Evolutionary conservation across 2,797 vertebrate species (phyloP), one percentile per base, ranked within the genome.

Genomic region (Sphenodon punctatus): DNA sequence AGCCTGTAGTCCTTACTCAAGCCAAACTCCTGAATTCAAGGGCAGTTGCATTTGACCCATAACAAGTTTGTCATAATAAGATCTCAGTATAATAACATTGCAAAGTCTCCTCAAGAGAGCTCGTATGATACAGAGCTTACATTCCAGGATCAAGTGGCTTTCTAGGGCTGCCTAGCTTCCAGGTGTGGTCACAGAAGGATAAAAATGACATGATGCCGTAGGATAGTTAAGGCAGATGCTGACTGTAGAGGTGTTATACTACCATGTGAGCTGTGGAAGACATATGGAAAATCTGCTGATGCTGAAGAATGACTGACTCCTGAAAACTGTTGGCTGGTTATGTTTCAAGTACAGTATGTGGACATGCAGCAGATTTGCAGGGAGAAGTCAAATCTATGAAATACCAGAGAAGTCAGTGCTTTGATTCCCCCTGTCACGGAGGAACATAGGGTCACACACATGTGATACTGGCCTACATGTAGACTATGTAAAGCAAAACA

Each of bases 341-440:
- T 49, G 34, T 78, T 51, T 56, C 73, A 67, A 41, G 75, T 84
- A 72, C 75, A 56, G n/a, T 25, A 4, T 86, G 43, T 64, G 72
- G 69, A 78, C 22, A 55, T n/a, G n/a, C 6, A 34, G 20, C 9
- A 80, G 14, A 38, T 25, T 10, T 2, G 1, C 32, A 19, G 30
- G 8, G 30, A 76, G 88, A 74, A 79, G 58, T 13, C 71, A 73
- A 39, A 36, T 36, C 20, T 61, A 51, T 32, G 75, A 84, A 90
- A 45, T 12, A 30, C 3, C 0, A 0, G 14, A 14, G 39, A 75
- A 80, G 46, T 51, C 12, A 72, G 71, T 34, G 65, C 4, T 5
- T 73, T 34, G 13, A 8, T 56, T 60, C 79, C 8, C 55, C n/a
- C 64, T 25, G 5, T 39, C 64, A 30, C 9, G 48, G 32, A 39